Percentiles rank a stretch among this genome's conserved stretches.
These are phyloP conservation scores for Zapornia atra DNA, from an alignment of 2,113 vertebrate species.

Conservation along the genomic window DNA sequence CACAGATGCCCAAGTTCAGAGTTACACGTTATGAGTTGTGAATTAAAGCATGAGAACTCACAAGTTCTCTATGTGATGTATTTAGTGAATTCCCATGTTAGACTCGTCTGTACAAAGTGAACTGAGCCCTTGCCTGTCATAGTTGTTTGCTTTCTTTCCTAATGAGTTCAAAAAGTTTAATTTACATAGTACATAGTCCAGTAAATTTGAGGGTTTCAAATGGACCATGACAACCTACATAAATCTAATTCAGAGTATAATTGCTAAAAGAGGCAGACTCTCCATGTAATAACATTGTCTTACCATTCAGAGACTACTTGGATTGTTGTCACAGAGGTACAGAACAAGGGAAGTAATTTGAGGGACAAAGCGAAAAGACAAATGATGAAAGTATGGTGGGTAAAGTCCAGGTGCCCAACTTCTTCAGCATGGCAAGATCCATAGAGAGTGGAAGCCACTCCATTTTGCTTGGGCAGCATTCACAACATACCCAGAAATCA, in stretches of 20 bases:
- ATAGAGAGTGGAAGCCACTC: not conserved
- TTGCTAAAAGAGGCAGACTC: not conserved
- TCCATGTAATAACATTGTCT: not conserved
- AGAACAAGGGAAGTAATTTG: not conserved
- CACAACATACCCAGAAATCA: not conserved
- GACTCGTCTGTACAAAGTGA: not conserved
- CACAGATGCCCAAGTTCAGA: not conserved
- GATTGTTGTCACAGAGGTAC: not conserved
- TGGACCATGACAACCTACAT: not conserved
- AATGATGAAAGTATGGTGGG: not conserved
- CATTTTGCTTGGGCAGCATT: not conserved
- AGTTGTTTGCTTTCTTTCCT: not conserved
- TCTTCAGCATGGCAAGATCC: not conserved
- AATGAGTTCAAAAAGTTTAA: not conserved
- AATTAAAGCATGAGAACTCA: not conserved
- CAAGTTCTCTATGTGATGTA: not conserved
- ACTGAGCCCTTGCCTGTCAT: not conserved
- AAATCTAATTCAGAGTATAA: not conserved
- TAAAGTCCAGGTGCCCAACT: not conserved
- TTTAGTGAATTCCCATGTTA: not conserved
- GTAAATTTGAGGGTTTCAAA: not conserved
- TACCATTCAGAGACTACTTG: not conserved
- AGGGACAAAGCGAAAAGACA: not conserved
- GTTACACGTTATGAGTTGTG: not conserved
- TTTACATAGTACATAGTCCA: not conserved